These are phyloP conservation scores for Charaxes varanes DNA, from an alignment of 1,140 invertebrate species.

Conservation along the genomic window DNA sequence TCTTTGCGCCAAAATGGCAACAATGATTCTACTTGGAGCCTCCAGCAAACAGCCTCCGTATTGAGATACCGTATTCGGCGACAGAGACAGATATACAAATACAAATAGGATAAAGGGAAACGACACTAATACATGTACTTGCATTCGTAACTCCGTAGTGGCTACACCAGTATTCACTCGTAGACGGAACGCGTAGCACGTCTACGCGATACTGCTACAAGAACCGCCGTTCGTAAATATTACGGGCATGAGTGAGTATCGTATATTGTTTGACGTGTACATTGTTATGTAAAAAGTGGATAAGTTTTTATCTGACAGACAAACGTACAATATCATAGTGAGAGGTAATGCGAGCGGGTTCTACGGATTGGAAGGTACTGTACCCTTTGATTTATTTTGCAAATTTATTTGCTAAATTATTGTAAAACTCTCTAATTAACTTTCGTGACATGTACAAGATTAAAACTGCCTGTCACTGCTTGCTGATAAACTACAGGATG, in stretches of 20 bases:
- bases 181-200: slow-evolving; percentile 46
- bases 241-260: slow-evolving; percentile 31
- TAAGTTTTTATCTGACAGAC: slow-evolving; percentile 53
- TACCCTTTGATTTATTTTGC: slow-evolving; percentile 1
- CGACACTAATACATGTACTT: slow-evolving; percentile 12
- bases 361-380: slow-evolving; percentile 56
- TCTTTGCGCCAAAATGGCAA: slow-evolving; percentile 50
- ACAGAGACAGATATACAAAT: slow-evolving; percentile 25
- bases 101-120: slow-evolving; percentile 25
- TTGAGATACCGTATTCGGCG: slow-evolving; percentile 36
- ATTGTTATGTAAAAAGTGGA: slow-evolving; percentile 70
- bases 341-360: slow-evolving; percentile 55
- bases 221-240: slow-evolving; percentile 26
- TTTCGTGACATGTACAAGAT: no score
- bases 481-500: no score
- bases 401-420: neutral
- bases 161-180: slow-evolving; percentile 49
- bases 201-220: slow-evolving; percentile 29
- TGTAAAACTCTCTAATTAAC: no score
- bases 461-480: no score
- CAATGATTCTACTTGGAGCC: slow-evolving; percentile 51
- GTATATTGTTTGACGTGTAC: slow-evolving; percentile 29
- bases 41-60: slow-evolving; percentile 44
- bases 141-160: slow-evolving; percentile 36
- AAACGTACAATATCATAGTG: slow-evolving; percentile 68